Evolutionary conservation across 2,888 invertebrate species (phyloP).

Genomic region (Agrochola macilenta): DNA sequence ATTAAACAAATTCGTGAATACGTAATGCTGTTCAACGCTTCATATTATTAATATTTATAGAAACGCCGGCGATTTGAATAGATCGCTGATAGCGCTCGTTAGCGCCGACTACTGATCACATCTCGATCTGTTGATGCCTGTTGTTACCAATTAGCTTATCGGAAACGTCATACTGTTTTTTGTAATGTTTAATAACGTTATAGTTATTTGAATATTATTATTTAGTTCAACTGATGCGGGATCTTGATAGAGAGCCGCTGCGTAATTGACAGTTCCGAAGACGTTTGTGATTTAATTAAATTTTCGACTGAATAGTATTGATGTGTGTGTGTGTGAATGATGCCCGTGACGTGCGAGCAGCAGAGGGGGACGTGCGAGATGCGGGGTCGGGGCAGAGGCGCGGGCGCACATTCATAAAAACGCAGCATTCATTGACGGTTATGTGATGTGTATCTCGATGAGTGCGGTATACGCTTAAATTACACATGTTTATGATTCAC

Average conservation of each 20-base stretch:
- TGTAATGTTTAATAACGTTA: conserved; percentile 49
- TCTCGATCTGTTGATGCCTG: conserved; percentile 78
- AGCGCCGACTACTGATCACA: conserved; percentile 71
- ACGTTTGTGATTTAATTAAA: conserved; percentile 60
- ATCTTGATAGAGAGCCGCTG: conserved; percentile 46
- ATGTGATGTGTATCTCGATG: conserved; percentile 66
- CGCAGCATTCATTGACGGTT: conserved; percentile 67
- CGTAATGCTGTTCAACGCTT: conserved; percentile 75
- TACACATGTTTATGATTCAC: conserved; percentile 66
- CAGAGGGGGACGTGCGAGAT: background rate
- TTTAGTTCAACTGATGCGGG: conserved; percentile 37
- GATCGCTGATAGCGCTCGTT: conserved; percentile 84
- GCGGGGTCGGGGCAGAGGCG: conserved; percentile 13
- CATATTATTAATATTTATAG: conserved; percentile 88
- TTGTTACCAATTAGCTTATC: conserved; percentile 85
- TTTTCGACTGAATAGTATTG: conserved; percentile 55
- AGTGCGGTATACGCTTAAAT: conserved; percentile 58
- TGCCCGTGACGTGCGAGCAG: conserved; percentile 54
- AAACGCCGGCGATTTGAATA: conserved; percentile 82
- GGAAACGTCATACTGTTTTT: conserved; percentile 64
- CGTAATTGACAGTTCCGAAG: conserved; percentile 38
- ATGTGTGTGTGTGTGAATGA: conserved; percentile 35
- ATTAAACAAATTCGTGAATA: conserved; percentile 89
- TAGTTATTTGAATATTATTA: conserved; percentile 43
- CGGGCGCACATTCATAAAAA: conserved; percentile 68